These are phyloP conservation scores for Gambelia wislizenii DNA, from an alignment of 2,797 vertebrate genomes.

Conservation along the genomic window DNA sequence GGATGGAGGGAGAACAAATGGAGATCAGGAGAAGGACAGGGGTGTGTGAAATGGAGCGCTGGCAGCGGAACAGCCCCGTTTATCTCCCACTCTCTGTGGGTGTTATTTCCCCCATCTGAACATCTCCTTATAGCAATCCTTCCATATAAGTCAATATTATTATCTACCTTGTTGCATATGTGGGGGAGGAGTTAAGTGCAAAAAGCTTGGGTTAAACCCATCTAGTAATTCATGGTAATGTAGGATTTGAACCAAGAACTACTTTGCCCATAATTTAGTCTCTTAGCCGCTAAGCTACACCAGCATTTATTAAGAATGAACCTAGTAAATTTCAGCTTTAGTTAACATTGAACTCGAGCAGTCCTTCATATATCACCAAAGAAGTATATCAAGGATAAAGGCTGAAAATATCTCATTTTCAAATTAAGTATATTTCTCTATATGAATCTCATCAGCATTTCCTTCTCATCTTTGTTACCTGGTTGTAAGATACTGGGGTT, in stretches of 20 bases:
- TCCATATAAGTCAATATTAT: background rate
- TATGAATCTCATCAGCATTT: too few species aligned
- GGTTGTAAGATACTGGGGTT: too few species aligned
- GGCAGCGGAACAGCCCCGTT: too few species aligned
- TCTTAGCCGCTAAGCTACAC: background rate
- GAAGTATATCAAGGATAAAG: conserved; percentile 21
- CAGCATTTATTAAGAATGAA: conserved; percentile 55
- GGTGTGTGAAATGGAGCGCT: too few species aligned
- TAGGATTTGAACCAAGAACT: background rate
- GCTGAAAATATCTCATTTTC: too few species aligned
- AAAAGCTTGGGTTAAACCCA: background rate
- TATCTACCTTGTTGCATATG: background rate
- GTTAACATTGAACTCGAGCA: conserved; percentile 51
- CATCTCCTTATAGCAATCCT: background rate
- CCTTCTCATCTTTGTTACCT: too few species aligned
- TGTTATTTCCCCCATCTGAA: too few species aligned
- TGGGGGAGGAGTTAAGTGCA: background rate
- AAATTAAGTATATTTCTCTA: too few species aligned
- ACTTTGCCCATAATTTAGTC: background rate
- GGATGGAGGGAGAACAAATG: too few species aligned
- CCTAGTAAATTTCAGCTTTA: too few species aligned
- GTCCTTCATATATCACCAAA: conserved; percentile 70
- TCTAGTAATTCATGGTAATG: background rate
- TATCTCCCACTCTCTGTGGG: too few species aligned
- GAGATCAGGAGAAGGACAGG: too few species aligned